phyloP scores from a whole-genome alignment of 1,140 invertebrate genomes.

The Drosophila lacteicornis region DNA sequence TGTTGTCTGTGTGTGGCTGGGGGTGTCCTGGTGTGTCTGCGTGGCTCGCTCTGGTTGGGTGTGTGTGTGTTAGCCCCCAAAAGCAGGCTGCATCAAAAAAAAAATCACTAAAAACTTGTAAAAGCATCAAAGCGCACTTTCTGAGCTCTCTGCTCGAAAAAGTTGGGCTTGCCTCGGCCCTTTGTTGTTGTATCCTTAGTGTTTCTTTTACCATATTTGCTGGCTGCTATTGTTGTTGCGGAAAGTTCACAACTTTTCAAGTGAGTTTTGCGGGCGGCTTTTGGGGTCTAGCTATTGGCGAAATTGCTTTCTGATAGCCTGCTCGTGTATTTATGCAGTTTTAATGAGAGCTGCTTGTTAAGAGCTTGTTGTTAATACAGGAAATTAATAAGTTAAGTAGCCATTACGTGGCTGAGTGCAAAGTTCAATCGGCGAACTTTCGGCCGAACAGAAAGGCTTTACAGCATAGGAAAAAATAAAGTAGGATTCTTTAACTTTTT shows the following conservation, averaged over 20 bases:
- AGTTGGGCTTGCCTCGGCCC: conserved; percentile 36
- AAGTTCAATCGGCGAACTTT: conserved; percentile 44
- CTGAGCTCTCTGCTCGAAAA: conserved; percentile 36
- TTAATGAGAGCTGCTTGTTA: conserved; percentile 65
- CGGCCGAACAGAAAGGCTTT: neutral
- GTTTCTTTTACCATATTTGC: conserved; percentile 32
- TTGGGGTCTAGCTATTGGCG: conserved; percentile 47
- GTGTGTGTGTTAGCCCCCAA: conserved; percentile 19
- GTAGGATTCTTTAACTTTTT: neutral
- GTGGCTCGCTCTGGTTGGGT: neutral
- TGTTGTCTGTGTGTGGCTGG: conserved; percentile 22
- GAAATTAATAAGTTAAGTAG: conserved; percentile 78
- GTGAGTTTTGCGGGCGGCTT: conserved; percentile 48
- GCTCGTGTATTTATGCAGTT: conserved; percentile 58
- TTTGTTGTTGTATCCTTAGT: conserved; percentile 44
- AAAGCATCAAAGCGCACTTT: conserved; percentile 63
- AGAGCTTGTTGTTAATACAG: conserved; percentile 64
- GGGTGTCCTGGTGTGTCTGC: conserved; percentile 16
- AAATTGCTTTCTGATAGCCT: conserved; percentile 61
- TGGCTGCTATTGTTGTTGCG: conserved; percentile 10
- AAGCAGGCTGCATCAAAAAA: conserved; percentile 41
- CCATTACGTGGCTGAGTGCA: conserved; percentile 56
- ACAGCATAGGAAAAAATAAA: neutral
- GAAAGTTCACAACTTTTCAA: conserved; percentile 55
- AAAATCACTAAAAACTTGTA: conserved; percentile 63